phyloP scores from a whole-genome alignment of 2,797 vertebrate species.

The Mionectes olivaceus region DNA sequence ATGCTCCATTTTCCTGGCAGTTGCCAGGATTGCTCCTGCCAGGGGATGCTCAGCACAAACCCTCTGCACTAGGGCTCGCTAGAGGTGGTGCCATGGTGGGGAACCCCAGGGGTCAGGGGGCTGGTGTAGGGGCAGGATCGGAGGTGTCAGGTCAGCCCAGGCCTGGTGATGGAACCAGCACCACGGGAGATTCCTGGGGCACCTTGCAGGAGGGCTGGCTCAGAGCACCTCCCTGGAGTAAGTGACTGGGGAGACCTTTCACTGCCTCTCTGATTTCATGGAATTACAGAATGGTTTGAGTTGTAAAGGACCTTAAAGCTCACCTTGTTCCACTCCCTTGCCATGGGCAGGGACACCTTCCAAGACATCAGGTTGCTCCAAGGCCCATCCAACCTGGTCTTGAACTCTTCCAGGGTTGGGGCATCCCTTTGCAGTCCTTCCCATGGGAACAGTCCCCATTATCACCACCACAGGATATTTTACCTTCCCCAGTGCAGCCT shows the following conservation, averaged over 20 bases:
- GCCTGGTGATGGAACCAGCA: rapidly evolving
- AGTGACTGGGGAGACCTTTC: rapidly evolving
- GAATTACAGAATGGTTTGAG: not conserved
- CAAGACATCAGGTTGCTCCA: not conserved
- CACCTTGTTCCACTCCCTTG: not conserved
- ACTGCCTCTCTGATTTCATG: not conserved
- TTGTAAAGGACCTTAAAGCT: not conserved
- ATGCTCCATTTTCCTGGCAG: not conserved
- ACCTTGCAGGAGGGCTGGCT: not conserved
- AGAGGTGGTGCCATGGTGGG: rapidly evolving
- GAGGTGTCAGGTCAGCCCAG: not conserved
- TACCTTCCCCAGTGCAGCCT: not conserved
- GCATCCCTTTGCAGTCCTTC: not conserved
- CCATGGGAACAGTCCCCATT: not conserved
- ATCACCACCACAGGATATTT: not conserved
- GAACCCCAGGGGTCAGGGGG: rapidly evolving
- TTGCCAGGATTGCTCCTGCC: not conserved
- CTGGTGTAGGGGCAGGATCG: rapidly evolving
- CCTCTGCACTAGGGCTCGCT: not conserved
- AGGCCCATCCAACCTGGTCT: too few relatives aligned
- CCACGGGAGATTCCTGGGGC: rapidly evolving
- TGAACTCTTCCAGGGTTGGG: too few relatives aligned
- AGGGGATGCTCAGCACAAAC: not conserved
- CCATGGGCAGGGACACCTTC: not conserved
- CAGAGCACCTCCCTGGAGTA: not conserved